Base-by-base conservation (phyloP, 2,113 vertebrate species). In the Platycercus adscitus region DNA sequence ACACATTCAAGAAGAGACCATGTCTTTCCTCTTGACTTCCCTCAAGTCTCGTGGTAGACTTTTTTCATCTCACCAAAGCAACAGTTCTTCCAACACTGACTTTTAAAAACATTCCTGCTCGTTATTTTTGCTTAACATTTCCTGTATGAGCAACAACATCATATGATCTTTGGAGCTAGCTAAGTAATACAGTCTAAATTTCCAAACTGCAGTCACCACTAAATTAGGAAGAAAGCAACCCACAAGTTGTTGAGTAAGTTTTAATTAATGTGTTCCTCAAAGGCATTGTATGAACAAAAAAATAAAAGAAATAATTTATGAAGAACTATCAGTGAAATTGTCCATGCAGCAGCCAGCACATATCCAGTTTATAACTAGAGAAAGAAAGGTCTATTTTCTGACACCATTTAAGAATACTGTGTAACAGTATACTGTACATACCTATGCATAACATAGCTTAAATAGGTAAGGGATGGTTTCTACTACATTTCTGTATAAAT, bases 71-170 rank as follows among this genome's bases (percentile, higher is more conserved):
- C 33, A 81, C 50, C 13, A 33, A 46, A 84, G 64, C 26, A 68
- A 70, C 91, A 91, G 14, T 25, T 81, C 55, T 88, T 88, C 69
- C 63, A 93, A 78, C 43, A 79, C 11, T 91, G 71, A 77, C 56
- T 90, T 90, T 78, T 78, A 90, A 93, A 93, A 90, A 8, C 43
- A 63, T 78, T 89, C 55, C 47, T 44, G 60, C 18, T 86, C 43
- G 75, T 95, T 94, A 93, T 91, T 96, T 91, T 94, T 94, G 49
- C 93, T 84, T 56, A 90, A 90, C 72, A 55, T 43, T 75, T 94
- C 88, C 46, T 94, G 10, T 90, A 79, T 88, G 82, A 97, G 68
- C 60, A 95, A 95, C 28, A 91, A 25, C 52, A 92, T 95, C 93
- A 88, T 90, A 88, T 91, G 90, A 93, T 88, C 92, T 91, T 83